phyloP scores from a whole-genome alignment of 2,113 vertebrate genomes.

The Ploceus nigricollis region DNA sequence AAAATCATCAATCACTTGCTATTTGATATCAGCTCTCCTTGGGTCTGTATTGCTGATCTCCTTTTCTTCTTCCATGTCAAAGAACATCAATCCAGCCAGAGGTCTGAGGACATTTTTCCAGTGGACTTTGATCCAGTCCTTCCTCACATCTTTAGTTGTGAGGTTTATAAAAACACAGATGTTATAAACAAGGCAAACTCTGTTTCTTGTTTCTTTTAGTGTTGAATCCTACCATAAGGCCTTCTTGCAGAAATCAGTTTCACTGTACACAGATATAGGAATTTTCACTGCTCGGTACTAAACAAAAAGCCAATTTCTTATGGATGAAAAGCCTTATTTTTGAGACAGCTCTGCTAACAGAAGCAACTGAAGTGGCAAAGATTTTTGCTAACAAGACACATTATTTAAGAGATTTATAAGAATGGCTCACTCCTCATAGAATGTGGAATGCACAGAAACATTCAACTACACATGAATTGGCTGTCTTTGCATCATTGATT shows the following conservation, averaged over 20 bases:
- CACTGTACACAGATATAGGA: neutral
- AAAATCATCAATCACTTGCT: neutral
- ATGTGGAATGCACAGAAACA: neutral
- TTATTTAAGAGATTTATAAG: neutral
- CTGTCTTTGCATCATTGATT: neutral
- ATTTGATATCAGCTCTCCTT: neutral
- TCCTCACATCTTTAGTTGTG: too few species aligned
- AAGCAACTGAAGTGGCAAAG: neutral
- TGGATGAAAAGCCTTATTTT: neutral
- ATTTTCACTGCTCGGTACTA: neutral
- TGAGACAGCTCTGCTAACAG: neutral
- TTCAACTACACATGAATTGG: neutral
- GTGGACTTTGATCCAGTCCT: neutral
- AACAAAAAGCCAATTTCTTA: neutral
- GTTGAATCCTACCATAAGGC: neutral
- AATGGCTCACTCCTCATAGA: neutral
- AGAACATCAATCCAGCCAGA: neutral
- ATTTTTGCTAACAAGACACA: neutral
- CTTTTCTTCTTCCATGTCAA: neutral
- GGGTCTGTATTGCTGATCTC: neutral
- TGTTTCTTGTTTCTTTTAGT: neutral
- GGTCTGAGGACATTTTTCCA: neutral
- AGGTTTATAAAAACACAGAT: neutral
- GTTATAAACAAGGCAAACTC: neutral
- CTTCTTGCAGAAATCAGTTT: neutral